These are phyloP conservation scores for Acanthacorydalis orientalis DNA, from an alignment of 2,888 invertebrate species.

Conservation along the genomic window DNA sequence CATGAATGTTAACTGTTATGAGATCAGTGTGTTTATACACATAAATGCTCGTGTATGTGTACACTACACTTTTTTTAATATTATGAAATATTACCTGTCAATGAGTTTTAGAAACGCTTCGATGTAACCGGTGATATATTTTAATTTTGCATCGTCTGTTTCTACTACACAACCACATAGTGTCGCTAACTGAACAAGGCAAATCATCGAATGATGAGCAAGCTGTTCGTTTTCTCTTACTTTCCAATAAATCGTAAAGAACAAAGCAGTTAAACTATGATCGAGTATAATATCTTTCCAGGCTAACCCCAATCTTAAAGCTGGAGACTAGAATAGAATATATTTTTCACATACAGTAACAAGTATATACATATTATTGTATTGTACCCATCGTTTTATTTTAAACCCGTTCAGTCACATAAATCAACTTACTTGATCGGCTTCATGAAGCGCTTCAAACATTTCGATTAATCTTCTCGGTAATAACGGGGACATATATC, in stretches of 20 bases:
- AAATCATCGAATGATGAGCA: slow-evolving; percentile 61
- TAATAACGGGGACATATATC: slow-evolving; percentile 50
- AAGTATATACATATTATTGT: slow-evolving; percentile 32
- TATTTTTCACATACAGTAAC: slow-evolving; percentile 21
- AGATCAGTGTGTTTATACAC: background rate
- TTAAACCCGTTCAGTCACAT: too few relatives aligned
- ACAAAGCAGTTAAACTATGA: slow-evolving; percentile 54
- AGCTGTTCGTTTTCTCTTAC: slow-evolving; percentile 58
- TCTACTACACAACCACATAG: slow-evolving; percentile 41
- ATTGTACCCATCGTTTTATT: too few relatives aligned
- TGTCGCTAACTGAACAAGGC: slow-evolving; percentile 65
- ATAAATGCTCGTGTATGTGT: background rate
- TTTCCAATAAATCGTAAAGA: slow-evolving; percentile 71
- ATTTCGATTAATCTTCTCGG: slow-evolving; percentile 54
- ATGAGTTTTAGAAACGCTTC: slow-evolving; percentile 42
- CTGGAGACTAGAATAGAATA: slow-evolving; percentile 21
- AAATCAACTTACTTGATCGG: slow-evolving; percentile 31
- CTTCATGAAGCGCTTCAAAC: slow-evolving; percentile 50
- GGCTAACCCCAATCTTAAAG: slow-evolving; percentile 39
- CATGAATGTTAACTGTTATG: background rate
- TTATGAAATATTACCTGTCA: slow-evolving; percentile 26
- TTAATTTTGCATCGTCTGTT: slow-evolving; percentile 28
- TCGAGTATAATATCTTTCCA: slow-evolving; percentile 69
- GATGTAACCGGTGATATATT: slow-evolving; percentile 41
- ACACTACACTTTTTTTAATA: background rate